A percentile compares a stretch with the other conserved stretches of the same genome.
These are phyloP conservation scores for Takifugu rubripes DNA, from an alignment of 2,797 vertebrate species.

Conservation along the genomic window DNA sequence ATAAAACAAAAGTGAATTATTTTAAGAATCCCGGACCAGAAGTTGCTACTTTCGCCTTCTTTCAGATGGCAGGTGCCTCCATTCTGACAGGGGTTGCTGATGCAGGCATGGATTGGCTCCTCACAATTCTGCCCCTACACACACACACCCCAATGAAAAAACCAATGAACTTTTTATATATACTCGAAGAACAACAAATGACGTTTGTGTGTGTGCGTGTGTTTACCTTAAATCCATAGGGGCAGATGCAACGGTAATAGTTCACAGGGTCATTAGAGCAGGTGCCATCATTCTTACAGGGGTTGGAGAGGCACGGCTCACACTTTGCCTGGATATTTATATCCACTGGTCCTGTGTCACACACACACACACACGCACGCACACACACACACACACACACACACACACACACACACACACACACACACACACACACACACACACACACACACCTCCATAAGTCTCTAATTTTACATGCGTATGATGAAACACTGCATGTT, in stretches of 20 bases:
- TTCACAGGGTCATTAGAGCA: constrained; percentile 93
- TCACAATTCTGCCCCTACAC: constrained; percentile 91
- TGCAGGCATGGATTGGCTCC: constrained; percentile 91
- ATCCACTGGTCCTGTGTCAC: constrained; percentile 85
- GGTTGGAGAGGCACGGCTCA: constrained; percentile 92
- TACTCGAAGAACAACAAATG: too few species aligned
- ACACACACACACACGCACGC: constrained; percentile 36
- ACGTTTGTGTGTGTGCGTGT: background rate
- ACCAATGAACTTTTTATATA: too few species aligned
- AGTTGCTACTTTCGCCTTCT: constrained; percentile 87
- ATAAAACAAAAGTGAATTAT: background rate
- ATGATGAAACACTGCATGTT: background rate
- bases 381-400: constrained; percentile 17
- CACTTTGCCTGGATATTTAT: constrained; percentile 91
- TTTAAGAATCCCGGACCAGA: constrained; percentile 56
- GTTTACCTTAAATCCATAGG: constrained; percentile 92
- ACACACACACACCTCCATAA: constrained; percentile 8
- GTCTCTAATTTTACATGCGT: background rate
- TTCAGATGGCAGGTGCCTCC: constrained; percentile 93
- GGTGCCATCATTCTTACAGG: constrained; percentile 94
- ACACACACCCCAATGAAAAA: constrained; percentile 13
- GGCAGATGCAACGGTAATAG: constrained; percentile 94
- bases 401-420: constrained; percentile 8
- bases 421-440: constrained; percentile 12
- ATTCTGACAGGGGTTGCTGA: constrained; percentile 90